Base-by-base conservation (phyloP, 2,797 vertebrate genomes). In the Tolypeutes matacus region DNA sequence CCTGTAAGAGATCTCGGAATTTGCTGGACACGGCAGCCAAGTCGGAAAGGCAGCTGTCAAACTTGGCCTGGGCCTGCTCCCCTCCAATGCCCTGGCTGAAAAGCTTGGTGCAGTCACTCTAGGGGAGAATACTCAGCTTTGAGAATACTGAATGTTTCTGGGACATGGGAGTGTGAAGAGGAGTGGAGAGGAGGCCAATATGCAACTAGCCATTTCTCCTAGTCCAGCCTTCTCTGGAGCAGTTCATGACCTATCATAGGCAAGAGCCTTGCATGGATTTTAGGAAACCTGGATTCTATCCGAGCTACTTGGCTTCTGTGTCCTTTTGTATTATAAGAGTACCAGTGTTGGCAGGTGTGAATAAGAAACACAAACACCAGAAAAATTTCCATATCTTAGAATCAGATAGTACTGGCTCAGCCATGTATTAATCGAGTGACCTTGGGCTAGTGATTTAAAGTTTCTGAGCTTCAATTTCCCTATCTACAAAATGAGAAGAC, bases 1-100 rank as follows among this genome's bases (percentile, higher is more conserved):
- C 99, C 99, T 99, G 99, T 92, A 99, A 98, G 69, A 99, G 99
- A 97, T 99, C 99, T 93, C 99, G 99, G 97, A 99, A 99, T 97
- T 99, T 99, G 98, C 98, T 98, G 78, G 99, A 99, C 20, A 99
- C 99, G 0, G 99, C 99, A 78, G 99, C 99, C 86, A 99, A 98
- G 97, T 99, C 99, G 0, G 99, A 99, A 87, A 99, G 98, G 97
- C 99, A 99, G 98, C 99, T 99, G 96, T 99, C 99, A 85, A 99
- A 99, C 98, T 99, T 99, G 95, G 99, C 99, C 93, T 99, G 99
- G 0, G 98, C 99, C 67, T 99, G 99, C 21, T 99, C 99, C 0
- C 99, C 99, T 80, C 98, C 98, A 0, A 99, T 97, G 13, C 99
- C 99, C 94, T 99, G 99, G 97, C 96, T 99, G 84, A 99, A 99